phyloP scores from a whole-genome alignment of 1,140 invertebrate genomes.

The Latrodectus geometricus region DNA sequence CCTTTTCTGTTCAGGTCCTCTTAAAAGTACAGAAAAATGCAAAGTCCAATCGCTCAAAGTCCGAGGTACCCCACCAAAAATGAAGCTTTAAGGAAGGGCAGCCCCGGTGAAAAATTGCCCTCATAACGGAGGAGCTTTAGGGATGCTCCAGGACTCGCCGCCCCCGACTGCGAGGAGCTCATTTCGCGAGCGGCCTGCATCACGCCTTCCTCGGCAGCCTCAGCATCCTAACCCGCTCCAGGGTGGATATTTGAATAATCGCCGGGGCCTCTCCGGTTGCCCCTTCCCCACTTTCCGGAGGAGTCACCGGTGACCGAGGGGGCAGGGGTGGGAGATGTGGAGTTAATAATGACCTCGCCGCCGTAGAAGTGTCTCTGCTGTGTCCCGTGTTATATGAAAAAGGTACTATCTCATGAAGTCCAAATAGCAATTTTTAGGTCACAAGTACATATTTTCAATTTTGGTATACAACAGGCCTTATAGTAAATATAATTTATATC shows the following conservation, averaged over 20 bases:
- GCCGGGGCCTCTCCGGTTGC: constrained; percentile 5
- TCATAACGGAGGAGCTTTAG: constrained; percentile 46
- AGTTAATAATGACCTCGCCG: constrained; percentile 44
- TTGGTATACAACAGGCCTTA: too few relatives aligned
- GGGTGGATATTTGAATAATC: constrained; percentile 45
- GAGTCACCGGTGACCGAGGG: constrained; percentile 17
- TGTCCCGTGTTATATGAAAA: constrained; percentile 13
- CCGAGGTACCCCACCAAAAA: neutral
- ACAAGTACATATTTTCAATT: too few relatives aligned
- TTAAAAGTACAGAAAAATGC: constrained; percentile 24
- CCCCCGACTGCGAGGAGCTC: constrained; percentile 18
- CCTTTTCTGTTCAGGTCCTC: neutral
- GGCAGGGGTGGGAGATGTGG: neutral
- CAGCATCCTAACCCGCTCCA: constrained; percentile 1
- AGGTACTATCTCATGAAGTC: constrained; percentile 1
- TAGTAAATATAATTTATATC: too few relatives aligned
- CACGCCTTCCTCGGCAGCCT: too few relatives aligned
- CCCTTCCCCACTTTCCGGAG: constrained; percentile 32
- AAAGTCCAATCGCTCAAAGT: constrained; percentile 20
- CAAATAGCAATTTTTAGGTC: constrained; percentile 9
- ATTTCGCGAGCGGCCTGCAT: constrained; percentile 14
- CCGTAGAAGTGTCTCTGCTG: constrained; percentile 10
- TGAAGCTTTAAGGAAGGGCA: constrained; percentile 38
- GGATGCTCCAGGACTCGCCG: constrained; percentile 17
- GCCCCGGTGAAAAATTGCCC: constrained; percentile 45